Conservation (phyloP, 1,140 invertebrate species). For the Ctenoplectra terminalis region DNA sequence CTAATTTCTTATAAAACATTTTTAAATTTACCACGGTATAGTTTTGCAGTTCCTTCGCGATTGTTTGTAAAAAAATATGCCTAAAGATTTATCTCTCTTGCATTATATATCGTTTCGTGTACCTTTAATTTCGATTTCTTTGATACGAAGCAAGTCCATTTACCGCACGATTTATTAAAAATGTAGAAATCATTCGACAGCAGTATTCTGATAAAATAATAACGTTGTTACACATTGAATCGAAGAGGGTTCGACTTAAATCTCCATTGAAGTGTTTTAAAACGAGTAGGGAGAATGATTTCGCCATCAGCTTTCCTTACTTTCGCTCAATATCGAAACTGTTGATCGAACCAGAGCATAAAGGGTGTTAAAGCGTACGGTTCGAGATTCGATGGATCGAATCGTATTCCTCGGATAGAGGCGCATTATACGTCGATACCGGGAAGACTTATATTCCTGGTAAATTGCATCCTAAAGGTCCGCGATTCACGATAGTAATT, state of each 20-base stretch:
- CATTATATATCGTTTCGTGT: too few relatives aligned
- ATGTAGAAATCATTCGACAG: background rate
- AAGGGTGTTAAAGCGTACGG: background rate
- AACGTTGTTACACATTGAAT: background rate
- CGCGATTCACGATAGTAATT: constrained; percentile 42
- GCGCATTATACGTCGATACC: constrained; percentile 46
- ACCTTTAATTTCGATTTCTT: too few relatives aligned
- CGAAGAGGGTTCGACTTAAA: background rate
- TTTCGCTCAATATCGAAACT: background rate
- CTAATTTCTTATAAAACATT: too few relatives aligned
- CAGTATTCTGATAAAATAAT: background rate
- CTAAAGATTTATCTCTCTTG: too few relatives aligned
- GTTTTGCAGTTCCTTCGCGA: too few relatives aligned
- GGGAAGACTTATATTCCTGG: constrained; percentile 30
- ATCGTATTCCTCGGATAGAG: constrained; percentile 8
- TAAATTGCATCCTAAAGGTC: constrained; percentile 51
- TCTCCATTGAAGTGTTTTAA: background rate
- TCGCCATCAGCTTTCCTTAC: background rate
- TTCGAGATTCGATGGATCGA: background rate
- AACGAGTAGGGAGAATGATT: background rate
- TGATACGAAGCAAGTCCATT: too few relatives aligned
- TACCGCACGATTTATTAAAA: too few relatives aligned
- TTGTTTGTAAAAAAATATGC: too few relatives aligned
- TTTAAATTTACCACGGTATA: too few relatives aligned
- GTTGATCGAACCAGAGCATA: background rate